phyloP scores from a whole-genome alignment of 2,113 vertebrate species.

The Laticauda laticaudata region DNA sequence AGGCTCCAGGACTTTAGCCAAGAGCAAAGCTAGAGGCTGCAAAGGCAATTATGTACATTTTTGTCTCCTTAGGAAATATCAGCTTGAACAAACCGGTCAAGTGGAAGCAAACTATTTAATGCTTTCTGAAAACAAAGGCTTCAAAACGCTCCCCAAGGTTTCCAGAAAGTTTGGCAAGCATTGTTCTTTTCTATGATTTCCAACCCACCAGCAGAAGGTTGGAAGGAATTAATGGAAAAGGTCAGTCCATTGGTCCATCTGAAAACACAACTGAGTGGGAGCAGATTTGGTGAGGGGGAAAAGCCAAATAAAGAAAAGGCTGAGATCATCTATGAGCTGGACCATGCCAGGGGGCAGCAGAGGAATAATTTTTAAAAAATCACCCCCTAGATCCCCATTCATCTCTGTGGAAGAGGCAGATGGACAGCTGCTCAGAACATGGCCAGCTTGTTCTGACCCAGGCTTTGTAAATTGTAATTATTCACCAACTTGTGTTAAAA shows the following conservation, averaged over 20 bases:
- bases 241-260: neutral
- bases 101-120: neutral
- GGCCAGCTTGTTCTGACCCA: neutral
- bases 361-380: neutral
- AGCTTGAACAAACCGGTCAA: constrained; percentile 3
- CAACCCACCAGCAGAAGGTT: neutral
- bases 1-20: neutral
- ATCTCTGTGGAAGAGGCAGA: neutral
- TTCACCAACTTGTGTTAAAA: too few species aligned
- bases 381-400: neutral
- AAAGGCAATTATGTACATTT: accelerated
- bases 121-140: constrained; percentile 5
- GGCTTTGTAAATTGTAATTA: too few species aligned
- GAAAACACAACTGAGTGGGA: neutral
- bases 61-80: constrained; percentile 24
- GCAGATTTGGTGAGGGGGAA: neutral
- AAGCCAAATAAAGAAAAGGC: neutral
- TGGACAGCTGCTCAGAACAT: neutral
- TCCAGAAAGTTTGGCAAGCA: neutral
- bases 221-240: neutral
- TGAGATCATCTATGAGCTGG: neutral
- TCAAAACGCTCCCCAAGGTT: neutral
- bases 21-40: neutral
- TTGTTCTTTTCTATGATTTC: neutral
- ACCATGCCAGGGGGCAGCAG: neutral